These are phyloP conservation scores for Cryptophagus acutangulus DNA, from an alignment of 2,888 invertebrate genomes.

Conservation along the genomic window DNA sequence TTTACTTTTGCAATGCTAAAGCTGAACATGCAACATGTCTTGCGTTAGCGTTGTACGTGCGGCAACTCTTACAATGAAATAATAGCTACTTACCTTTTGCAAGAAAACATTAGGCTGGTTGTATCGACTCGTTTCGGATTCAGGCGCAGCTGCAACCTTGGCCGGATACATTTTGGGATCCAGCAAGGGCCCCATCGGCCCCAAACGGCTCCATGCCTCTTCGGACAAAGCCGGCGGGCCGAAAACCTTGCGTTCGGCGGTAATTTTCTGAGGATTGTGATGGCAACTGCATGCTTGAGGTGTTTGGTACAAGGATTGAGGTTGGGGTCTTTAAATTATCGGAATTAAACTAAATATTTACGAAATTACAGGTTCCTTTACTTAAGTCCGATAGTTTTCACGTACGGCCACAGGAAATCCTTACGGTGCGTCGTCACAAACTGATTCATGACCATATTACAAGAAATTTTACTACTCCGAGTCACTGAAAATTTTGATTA, in stretches of 20 bases:
- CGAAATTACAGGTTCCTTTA: conserved; percentile 31
- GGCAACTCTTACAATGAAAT: too few species aligned
- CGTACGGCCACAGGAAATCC: conserved; percentile 60
- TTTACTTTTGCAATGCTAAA: too few species aligned
- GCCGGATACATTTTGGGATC: conserved; percentile 60
- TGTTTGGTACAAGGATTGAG: conserved; percentile 31
- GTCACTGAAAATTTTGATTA: too few species aligned
- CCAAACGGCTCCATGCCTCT: conserved; percentile 46
- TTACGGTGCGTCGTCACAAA: conserved; percentile 60
- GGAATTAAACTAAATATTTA: conserved; percentile 18
- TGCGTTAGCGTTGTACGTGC: not conserved
- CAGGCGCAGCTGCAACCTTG: conserved; percentile 54
- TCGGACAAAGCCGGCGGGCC: conserved; percentile 35
- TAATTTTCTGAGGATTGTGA: conserved; percentile 22
- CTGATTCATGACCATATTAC: conserved; percentile 55
- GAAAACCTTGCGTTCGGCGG: conserved; percentile 15
- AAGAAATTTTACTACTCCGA: too few species aligned
- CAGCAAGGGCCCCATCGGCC: conserved; percentile 58
- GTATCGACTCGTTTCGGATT: conserved; percentile 52
- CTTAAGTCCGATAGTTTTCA: conserved; percentile 41
- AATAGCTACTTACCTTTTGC: conserved; percentile 52
- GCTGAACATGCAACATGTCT: too few species aligned
- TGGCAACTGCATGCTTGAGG: conserved; percentile 34
- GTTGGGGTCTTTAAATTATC: conserved; percentile 44
- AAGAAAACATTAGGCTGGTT: conserved; percentile 60